These are phyloP conservation scores for Rana temporaria DNA, from an alignment of 2,113 vertebrate genomes.

Conservation along the genomic window DNA sequence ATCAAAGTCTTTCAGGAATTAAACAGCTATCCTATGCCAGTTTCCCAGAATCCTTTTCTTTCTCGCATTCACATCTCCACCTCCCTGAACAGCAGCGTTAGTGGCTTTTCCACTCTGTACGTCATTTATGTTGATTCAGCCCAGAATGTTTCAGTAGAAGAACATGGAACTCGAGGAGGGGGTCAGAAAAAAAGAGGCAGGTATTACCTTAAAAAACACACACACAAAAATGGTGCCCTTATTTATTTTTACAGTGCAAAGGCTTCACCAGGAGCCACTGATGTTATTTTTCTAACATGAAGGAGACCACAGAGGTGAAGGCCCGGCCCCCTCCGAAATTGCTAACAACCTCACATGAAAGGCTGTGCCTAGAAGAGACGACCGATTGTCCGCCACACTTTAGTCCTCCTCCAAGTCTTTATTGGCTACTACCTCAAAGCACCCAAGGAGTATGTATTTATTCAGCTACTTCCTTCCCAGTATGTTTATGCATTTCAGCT, in stretches of 20 bases:
- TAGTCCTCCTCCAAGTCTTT: constrained; percentile 51
- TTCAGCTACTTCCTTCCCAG: constrained; percentile 54
- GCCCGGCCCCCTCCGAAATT: constrained; percentile 41
- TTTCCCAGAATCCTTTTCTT: background rate
- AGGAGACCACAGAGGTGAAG: constrained; percentile 54
- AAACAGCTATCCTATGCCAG: too few relatives aligned
- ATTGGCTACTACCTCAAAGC: constrained; percentile 56
- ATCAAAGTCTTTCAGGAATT: too few relatives aligned
- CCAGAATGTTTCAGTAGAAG: constrained; percentile 15
- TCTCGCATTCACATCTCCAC: background rate
- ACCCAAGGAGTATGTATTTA: constrained; percentile 54
- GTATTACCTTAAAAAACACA: constrained; percentile 4
- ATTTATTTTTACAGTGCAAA: constrained; percentile 52
- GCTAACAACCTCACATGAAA: constrained; percentile 53
- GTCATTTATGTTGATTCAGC: background rate
- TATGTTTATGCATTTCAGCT: constrained; percentile 51
- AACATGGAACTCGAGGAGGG: constrained; percentile 30
- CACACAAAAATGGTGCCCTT: constrained; percentile 27
- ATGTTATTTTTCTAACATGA: constrained; percentile 56
- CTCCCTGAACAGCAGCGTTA: background rate
- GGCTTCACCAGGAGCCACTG: constrained; percentile 41
- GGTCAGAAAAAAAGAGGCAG: background rate
- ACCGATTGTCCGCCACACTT: constrained; percentile 45
- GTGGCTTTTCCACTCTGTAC: background rate
- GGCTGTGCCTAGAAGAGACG: constrained; percentile 45